Evolutionary conservation across 2,888 invertebrate species (phyloP), one percentile per base, ranked within the genome.

Genomic region (Tryphoninae sp.): DNA sequence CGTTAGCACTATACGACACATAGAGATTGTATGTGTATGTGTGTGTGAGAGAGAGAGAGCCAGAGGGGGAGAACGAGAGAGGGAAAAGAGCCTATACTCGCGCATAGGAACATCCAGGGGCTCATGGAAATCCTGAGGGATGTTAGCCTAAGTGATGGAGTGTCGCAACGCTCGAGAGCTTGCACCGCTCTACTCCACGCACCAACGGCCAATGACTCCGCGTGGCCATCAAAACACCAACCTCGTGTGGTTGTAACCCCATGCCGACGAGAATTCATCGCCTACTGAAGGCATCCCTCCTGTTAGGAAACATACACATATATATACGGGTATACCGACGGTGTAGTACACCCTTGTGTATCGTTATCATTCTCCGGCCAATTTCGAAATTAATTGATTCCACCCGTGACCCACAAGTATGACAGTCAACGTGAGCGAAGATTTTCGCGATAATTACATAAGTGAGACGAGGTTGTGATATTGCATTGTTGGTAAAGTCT

Each of bases 61-160:
- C 6, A 6, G 33, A 33, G 33, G 7, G 6, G 33, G 22, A 13
- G 22, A 8, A 16, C 16, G 62, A 23, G 64, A 33, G 49, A 2
- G 68, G 75, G 81, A 40, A 42, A 33, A 71, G 69, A 33, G 33
- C 33, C 33, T 33, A 33, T 6, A 33, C 33, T 33, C 33, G 33
- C 6, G 33, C 33, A 58, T 4, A 55, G 45, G 40, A 65, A 22
- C 33, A 13, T 33, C 61, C 9, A 53, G 71, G 78, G 80, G 75
- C 75, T 82, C 79, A 76, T 72, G 84, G 83, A 86, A 85, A 83
- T 86, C 88, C 88, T 78, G 73, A 72, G 89, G 87, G 88, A 89
- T 77, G 86, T 84, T 84, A 68, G 83, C 83, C 86, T 90, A 90
- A 90, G 88, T 90, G 90, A 90, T 90, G 88, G 89, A 90, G 90